Conservation (phyloP, 1,140 invertebrate genomes). For the Trinorchestia longiramus region DNA sequence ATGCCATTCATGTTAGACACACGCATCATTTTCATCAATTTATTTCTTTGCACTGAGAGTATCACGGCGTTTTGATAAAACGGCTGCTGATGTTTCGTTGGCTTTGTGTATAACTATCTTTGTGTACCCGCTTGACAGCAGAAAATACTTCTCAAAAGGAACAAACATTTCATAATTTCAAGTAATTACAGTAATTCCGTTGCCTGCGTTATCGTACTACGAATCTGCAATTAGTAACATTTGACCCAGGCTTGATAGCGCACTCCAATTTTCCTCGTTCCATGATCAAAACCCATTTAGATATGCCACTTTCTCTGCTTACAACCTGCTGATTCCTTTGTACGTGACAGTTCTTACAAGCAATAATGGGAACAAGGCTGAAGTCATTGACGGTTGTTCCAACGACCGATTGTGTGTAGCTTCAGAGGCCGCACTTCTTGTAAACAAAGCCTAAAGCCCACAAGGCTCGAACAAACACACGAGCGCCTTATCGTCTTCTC, state of each 20-base stretch:
- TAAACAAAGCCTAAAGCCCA: not conserved
- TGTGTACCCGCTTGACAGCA: not conserved
- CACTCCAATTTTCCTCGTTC: not conserved
- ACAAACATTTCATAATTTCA: not conserved
- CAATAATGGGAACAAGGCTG: not conserved
- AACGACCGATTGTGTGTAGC: not conserved
- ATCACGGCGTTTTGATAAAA: not conserved
- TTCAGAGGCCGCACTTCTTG: not conserved
- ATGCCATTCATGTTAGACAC: not conserved
- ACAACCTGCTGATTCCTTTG: not conserved
- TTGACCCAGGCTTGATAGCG: not conserved
- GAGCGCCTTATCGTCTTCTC: slow-evolving; percentile 16
- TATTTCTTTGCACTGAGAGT: not conserved
- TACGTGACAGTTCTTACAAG: not conserved
- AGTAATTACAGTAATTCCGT: not conserved
- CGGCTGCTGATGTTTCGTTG: not conserved
- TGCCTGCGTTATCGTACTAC: not conserved
- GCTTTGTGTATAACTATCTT: not conserved
- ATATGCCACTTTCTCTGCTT: not conserved
- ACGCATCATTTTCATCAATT: not conserved
- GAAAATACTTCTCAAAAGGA: not conserved
- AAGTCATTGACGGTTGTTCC: not conserved
- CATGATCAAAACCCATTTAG: not conserved
- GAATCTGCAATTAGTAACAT: not conserved
- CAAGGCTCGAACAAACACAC: not conserved